Percentiles rank a stretch among this genome's conserved stretches.
phyloP scores from a whole-genome alignment of 30 jellyfish, hydroid and myxozoan species.

The Turritopsis dohrnii region DNA sequence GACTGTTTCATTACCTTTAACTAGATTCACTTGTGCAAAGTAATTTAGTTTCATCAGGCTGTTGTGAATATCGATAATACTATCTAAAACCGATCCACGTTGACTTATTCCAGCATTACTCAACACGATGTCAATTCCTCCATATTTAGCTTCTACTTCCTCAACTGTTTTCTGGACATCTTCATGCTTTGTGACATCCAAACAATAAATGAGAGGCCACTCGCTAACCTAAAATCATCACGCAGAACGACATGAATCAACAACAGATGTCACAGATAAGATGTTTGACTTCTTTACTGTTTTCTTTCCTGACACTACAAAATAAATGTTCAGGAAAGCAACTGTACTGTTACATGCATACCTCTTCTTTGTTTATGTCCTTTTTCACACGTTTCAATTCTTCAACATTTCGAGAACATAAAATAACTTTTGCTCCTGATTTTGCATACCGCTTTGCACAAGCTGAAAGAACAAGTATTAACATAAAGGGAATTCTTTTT shows the following conservation, averaged over 20 bases:
- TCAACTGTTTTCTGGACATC: constrained; percentile 25
- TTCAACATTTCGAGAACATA: constrained; percentile 66
- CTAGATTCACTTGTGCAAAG: constrained; percentile 68
- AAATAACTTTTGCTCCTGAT: constrained; percentile 74
- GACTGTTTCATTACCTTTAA: constrained; percentile 78
- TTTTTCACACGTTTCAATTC: constrained; percentile 42
- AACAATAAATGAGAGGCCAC: constrained; percentile 45
- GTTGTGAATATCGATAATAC: constrained; percentile 41
- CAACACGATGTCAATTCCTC: constrained; percentile 58
- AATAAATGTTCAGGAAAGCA: neutral
- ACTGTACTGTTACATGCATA: neutral
- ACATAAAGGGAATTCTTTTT: no score
- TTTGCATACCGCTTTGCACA: constrained; percentile 66
- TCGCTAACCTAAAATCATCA: neutral
- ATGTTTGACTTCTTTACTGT: neutral
- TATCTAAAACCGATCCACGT: constrained; percentile 62
- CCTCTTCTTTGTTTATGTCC: constrained; percentile 36
- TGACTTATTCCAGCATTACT: constrained; percentile 91
- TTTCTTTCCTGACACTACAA: no score
- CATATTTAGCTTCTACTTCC: constrained; percentile 31
- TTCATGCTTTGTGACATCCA: constrained; percentile 52
- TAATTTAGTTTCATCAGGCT: constrained; percentile 68
- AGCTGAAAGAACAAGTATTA: constrained; percentile 49
- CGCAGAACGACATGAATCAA: neutral
- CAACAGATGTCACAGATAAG: neutral